Evolutionary conservation across 2,888 invertebrate genomes (phyloP).

Genomic region (Lithophane ornitopus): DNA sequence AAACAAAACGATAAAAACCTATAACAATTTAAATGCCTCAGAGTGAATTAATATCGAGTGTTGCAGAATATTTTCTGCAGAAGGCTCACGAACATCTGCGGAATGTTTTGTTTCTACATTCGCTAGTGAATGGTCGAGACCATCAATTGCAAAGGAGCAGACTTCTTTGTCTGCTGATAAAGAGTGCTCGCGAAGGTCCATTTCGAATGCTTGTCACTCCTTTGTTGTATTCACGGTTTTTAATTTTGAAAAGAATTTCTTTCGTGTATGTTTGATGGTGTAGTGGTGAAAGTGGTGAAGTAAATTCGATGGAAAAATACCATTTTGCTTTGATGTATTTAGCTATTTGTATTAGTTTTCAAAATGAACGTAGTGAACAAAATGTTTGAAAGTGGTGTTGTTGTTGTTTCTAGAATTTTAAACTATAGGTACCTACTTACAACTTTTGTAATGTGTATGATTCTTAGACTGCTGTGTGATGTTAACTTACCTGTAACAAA

Average conservation of each 20-base stretch:
- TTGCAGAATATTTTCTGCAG: slow-evolving; percentile 58
- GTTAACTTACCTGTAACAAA: slow-evolving; percentile 56
- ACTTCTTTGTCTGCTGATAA: slow-evolving; percentile 73
- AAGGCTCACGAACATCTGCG: slow-evolving; percentile 64
- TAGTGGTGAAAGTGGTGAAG: slow-evolving; percentile 29
- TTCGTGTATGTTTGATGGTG: slow-evolving; percentile 39
- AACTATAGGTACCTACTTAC: slow-evolving; percentile 29
- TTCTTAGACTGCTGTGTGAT: not conserved
- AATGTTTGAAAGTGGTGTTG: not conserved
- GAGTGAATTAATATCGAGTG: slow-evolving; percentile 62
- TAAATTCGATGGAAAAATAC: slow-evolving; percentile 33
- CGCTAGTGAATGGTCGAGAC: slow-evolving; percentile 68
- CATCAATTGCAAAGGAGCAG: slow-evolving; percentile 77
- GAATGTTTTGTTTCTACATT: slow-evolving; percentile 72
- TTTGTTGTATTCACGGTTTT: slow-evolving; percentile 64
- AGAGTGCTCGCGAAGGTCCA: slow-evolving; percentile 69
- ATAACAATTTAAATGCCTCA: slow-evolving; percentile 59
- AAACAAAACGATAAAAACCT: slow-evolving; percentile 52
- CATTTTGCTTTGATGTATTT: slow-evolving; percentile 28
- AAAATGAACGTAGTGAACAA: not conserved
- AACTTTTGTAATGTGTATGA: not conserved
- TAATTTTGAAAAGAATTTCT: slow-evolving; percentile 61
- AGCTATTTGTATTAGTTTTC: not conserved
- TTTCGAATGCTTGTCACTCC: slow-evolving; percentile 68
- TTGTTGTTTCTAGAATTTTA: not conserved